Base-by-base conservation (phyloP, 1,140 invertebrate genomes). In the Brachionus angularis region DNA sequence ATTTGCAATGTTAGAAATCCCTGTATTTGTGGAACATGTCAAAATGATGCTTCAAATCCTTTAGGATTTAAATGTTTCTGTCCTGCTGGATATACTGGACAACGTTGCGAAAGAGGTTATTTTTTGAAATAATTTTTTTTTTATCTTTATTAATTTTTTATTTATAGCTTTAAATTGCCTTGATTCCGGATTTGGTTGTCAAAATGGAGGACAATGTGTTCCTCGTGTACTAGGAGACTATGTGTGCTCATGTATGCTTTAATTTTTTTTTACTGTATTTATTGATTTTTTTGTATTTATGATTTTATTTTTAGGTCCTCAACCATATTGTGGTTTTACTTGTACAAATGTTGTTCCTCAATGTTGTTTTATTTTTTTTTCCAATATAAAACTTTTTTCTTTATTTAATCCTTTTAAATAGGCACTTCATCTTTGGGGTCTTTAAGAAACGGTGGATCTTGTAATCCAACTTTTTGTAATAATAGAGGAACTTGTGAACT, bases 191-290 rank as follows among this genome's bases (percentile, higher is more conserved):
- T 67, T 47, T 29, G 62, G 47, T 5, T 71, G 67, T 44, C 29
- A 55, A 50, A 71, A 71, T 39, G 67, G 67, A 25, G 67, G 67
- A 21, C 47, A 71, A 71, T 71, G 67, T 55, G 49, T 71, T 1
- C 67, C 67, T 23, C 36, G 62, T 23, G 62, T 67, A 3, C 14
- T 67, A 4, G 62, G 62, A 23, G 62, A 67, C 47, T 67, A 67
- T 50, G 62, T 67, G 29, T 67, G 62, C 42, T 67, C 62, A 12
- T 67, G 62, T n/a, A n/a, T n/a, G n/a, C n/a, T n/a, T n/a, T n/a
- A n/a, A n/a, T n/a, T n/a, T n/a, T n/a, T n/a, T n/a, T n/a, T n/a
- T n/a, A n/a, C n/a, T n/a, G n/a, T n/a, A n/a, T n/a, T n/a, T n/a
- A n/a, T n/a, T n/a, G n/a, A n/a, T n/a, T n/a, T n/a, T n/a, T n/a